These are phyloP conservation scores for Mirza zaza DNA, from an alignment of 2,113 vertebrate genomes.

Conservation along the genomic window DNA sequence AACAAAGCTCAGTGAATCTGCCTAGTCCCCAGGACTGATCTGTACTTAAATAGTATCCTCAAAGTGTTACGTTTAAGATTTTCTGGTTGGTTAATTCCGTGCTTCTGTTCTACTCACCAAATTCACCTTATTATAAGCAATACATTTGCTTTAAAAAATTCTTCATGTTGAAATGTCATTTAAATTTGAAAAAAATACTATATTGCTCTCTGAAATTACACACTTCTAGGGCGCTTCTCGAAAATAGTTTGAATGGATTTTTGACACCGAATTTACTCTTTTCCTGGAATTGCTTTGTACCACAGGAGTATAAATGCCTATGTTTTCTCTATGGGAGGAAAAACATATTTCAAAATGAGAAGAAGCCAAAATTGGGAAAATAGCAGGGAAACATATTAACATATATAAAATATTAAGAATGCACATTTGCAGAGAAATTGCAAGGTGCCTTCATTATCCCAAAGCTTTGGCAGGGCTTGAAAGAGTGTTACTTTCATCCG, in stretches of 20 bases:
- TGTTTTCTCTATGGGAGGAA: conserved; percentile 15
- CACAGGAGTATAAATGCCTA: background rate
- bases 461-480: background rate
- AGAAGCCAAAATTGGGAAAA: conserved; percentile 10
- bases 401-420: conserved; percentile 41
- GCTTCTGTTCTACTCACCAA: background rate
- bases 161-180: conserved; percentile 42
- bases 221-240: background rate
- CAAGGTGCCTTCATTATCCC: background rate
- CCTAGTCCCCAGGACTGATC: background rate
- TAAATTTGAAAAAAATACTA: background rate
- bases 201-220: conserved; percentile 41
- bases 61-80: conserved; percentile 9
- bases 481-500: background rate
- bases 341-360: conserved; percentile 43
- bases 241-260: conserved; percentile 37
- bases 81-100: conserved; percentile 44
- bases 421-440: background rate
- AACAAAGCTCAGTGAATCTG: background rate
- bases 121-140: conserved; percentile 7
- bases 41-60: background rate
- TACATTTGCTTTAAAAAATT: conserved; percentile 39
- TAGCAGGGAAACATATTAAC: conserved; percentile 7
- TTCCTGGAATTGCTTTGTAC: conserved; percentile 42
- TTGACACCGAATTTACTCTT: conserved; percentile 58